Conservation (phyloP, 92 coral and sea anemone species). For the Muricea muricata region DNA sequence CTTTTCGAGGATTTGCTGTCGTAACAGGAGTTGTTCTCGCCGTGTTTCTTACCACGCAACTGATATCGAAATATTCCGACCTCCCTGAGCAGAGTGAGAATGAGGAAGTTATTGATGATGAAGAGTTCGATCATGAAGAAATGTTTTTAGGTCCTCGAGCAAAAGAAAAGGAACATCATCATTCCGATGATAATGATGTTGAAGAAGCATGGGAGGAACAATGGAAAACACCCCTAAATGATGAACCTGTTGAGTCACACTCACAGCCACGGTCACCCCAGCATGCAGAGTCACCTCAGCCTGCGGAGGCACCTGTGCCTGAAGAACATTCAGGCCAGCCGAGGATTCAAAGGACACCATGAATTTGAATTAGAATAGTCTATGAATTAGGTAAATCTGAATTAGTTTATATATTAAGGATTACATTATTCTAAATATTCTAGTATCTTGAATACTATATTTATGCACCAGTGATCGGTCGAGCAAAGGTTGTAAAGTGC, state of each 20-base stretch:
- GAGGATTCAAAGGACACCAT: background rate
- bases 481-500: too few species aligned
- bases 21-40: slow-evolving; percentile 57
- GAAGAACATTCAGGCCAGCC: background rate
- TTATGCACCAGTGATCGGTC: background rate
- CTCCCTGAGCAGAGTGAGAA: background rate
- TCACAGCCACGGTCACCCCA: too few species aligned
- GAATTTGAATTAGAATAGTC: background rate
- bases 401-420: background rate
- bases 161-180: background rate
- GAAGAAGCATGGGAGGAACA: background rate
- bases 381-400: background rate
- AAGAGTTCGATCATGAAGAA: background rate
- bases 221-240: background rate
- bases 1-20: slow-evolving; percentile 85
- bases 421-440: background rate
- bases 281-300: too few species aligned
- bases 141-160: background rate
- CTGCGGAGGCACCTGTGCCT: background rate
- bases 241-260: background rate
- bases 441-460: background rate
- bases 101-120: background rate
- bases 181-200: background rate
- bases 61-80: slow-evolving; percentile 28
- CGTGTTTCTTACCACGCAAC: slow-evolving; percentile 33